Conservation (phyloP, 2,888 invertebrate species). For the Bellardia bayeri region DNA sequence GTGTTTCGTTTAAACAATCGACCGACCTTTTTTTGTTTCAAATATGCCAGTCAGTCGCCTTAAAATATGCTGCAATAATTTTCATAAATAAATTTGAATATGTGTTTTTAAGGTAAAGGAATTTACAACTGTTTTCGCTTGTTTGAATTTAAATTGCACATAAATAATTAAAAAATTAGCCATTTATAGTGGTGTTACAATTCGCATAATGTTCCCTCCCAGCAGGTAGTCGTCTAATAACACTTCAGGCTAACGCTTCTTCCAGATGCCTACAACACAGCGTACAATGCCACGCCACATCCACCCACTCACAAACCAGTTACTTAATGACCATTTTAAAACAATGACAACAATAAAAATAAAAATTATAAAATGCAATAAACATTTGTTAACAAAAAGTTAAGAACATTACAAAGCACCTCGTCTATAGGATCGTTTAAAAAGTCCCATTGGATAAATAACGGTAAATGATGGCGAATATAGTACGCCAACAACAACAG, state of each 20-base stretch:
- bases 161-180: constrained; percentile 55
- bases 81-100: constrained; percentile 29
- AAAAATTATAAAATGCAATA: constrained; percentile 65
- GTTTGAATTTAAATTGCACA: constrained; percentile 52
- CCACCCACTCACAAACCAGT: constrained; percentile 20
- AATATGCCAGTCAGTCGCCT: background rate
- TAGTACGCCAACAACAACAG: constrained; percentile 10
- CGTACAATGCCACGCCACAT: background rate
- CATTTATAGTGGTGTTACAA: constrained; percentile 34
- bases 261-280: background rate
- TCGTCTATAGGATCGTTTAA: constrained; percentile 50
- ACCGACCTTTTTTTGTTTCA: background rate
- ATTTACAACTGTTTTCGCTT: constrained; percentile 17
- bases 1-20: background rate
- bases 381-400: constrained; percentile 53
- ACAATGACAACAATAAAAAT: constrained; percentile 60
- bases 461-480: constrained; percentile 45
- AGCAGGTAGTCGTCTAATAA: constrained; percentile 13
- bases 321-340: constrained; percentile 59
- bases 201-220: constrained; percentile 29
- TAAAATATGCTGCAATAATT: constrained; percentile 21
- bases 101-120: background rate
- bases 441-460: constrained; percentile 67
- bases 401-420: constrained; percentile 56
- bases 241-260: background rate